A percentile compares a stretch with the other conserved stretches of the same genome.
Evolutionary conservation across 2,113 vertebrate genomes (phyloP).

Genomic region (Hemicordylus capensis): DNA sequence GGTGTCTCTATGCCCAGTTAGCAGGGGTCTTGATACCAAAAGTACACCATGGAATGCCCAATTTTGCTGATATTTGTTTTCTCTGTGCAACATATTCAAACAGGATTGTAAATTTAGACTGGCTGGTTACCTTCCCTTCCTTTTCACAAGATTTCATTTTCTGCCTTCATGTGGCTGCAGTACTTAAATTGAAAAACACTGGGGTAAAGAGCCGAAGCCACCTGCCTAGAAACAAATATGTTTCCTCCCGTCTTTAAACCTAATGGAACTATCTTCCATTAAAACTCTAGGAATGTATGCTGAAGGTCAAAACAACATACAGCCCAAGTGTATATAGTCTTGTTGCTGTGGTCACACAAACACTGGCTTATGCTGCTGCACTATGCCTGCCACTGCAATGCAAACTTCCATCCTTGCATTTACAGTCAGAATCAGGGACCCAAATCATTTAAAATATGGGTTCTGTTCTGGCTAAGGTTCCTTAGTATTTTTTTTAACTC

Average conservation of each 20-base stretch:
- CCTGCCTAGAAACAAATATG: not conserved
- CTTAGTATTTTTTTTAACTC: too few species aligned
- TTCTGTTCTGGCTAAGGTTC: too few species aligned
- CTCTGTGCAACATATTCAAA: not conserved
- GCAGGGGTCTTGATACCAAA: too few species aligned
- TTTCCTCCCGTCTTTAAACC: not conserved
- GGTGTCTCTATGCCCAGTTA: too few species aligned
- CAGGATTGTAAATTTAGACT: not conserved
- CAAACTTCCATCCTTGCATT: not conserved
- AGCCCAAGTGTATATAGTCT: not conserved
- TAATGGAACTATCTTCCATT: not conserved
- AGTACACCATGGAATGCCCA: not conserved
- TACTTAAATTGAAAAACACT: not conserved
- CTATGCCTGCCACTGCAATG: not conserved
- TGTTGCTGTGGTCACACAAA: not conserved
- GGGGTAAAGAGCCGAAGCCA: not conserved
- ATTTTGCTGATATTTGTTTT: not conserved
- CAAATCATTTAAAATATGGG: too few species aligned
- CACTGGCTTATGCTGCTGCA: not conserved
- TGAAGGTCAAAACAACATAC: not conserved
- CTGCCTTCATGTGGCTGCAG: not conserved
- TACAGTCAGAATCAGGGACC: not conserved
- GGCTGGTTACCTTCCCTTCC: not conserved
- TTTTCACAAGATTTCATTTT: not conserved
- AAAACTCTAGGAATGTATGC: not conserved